phyloP scores from a whole-genome alignment of 53 echinoderm and acorn worm genomes.

The Paracentrotus lividus region DNA sequence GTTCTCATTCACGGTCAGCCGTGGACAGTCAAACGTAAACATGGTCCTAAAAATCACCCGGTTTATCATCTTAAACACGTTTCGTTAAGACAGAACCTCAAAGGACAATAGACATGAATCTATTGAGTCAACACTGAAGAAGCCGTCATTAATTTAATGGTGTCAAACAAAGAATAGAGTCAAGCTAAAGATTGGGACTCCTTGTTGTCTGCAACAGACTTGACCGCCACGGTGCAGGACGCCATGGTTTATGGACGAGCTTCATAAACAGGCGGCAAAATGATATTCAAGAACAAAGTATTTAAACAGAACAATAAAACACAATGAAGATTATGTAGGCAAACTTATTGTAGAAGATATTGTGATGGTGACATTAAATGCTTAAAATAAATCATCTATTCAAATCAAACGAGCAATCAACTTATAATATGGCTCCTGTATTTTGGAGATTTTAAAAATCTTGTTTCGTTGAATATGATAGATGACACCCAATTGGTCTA shows the following conservation, averaged over 20 bases:
- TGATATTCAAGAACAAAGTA: neutral
- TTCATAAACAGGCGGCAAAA: neutral
- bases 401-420: no score
- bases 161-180: conserved; percentile 30
- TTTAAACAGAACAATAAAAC: neutral
- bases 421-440: no score
- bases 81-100: neutral
- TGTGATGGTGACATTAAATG: no score
- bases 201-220: neutral
- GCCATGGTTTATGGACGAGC: conserved; percentile 13
- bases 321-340: neutral
- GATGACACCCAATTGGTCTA: no score
- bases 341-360: no score
- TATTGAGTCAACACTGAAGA: conserved; percentile 15
- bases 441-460: no score
- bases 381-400: no score
- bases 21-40: conserved; percentile 21
- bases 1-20: neutral
- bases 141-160: conserved; percentile 19
- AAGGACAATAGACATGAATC: conserved; percentile 26
- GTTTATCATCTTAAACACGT: conserved; percentile 55
- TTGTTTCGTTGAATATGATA: no score
- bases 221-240: neutral
- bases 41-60: conserved; percentile 48
- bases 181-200: no score